Conservation (phyloP, 2,113 vertebrate genomes). For the Melanotaenia duboulayi region DNA sequence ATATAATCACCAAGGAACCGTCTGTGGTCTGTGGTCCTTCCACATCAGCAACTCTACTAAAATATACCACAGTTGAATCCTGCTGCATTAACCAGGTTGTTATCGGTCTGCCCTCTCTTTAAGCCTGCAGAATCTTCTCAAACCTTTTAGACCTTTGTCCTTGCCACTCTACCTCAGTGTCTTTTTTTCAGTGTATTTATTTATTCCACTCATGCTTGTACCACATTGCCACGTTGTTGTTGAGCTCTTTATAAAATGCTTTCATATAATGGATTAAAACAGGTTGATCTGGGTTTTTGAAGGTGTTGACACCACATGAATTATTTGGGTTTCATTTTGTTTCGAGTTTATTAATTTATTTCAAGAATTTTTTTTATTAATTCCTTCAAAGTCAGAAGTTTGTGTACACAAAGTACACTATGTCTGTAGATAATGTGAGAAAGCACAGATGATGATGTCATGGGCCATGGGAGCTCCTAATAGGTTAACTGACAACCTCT, state of each 20-base stretch:
- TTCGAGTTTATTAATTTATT: too few species aligned
- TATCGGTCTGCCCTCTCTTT: conserved; percentile 48
- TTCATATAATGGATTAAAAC: conserved; percentile 52
- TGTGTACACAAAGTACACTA: too few species aligned
- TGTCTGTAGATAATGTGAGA: too few species aligned
- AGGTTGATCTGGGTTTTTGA: conserved; percentile 45
- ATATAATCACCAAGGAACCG: conserved; percentile 10
- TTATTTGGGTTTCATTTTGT: background rate
- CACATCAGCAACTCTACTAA: background rate
- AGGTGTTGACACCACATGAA: conserved; percentile 31
- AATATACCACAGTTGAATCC: conserved; percentile 31
- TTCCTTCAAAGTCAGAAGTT: too few species aligned
- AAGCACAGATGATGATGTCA: too few species aligned
- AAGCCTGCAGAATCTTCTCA: conserved; percentile 15
- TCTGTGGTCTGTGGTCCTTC: conserved; percentile 5
- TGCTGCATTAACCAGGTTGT: conserved; percentile 33
- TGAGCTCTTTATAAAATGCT: conserved; percentile 32
- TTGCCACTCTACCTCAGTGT: conserved; percentile 9
- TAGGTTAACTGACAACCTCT: too few species aligned
- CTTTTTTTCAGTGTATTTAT: conserved; percentile 30
- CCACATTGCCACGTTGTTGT: conserved; percentile 53
- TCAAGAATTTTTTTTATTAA: too few species aligned
- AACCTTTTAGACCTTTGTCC: conserved; percentile 36
- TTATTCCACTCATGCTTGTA: conserved; percentile 42
- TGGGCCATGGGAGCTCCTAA: too few species aligned